Percentiles rank a stretch among this genome's conserved stretches.
Evolutionary conservation across 2,113 vertebrate species (phyloP).

Genomic region (Patagioenas fasciata): DNA sequence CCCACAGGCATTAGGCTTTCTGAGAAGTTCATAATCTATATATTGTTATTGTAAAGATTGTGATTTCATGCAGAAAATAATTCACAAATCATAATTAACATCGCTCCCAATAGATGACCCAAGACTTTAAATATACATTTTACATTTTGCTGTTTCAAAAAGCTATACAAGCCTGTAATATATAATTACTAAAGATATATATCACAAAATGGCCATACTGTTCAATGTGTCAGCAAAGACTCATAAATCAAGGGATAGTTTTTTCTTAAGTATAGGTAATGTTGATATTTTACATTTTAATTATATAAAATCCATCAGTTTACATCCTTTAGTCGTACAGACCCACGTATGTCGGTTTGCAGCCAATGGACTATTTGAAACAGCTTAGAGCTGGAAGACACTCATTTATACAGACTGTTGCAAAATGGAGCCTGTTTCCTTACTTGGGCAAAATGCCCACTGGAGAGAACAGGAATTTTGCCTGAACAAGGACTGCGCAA

Average conservation of each 20-base stretch:
- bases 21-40: conserved; percentile 66
- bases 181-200: conserved; percentile 4
- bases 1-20: conserved; percentile 61
- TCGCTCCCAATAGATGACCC: neutral
- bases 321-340: neutral
- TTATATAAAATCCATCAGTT: neutral
- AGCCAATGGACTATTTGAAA: neutral
- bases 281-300: neutral
- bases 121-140: conserved; percentile 46
- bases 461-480: conserved; percentile 11
- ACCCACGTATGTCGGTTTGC: neutral
- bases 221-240: conserved; percentile 30
- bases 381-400: neutral
- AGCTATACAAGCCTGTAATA: conserved; percentile 26
- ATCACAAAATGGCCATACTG: neutral
- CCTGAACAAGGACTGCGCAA: neutral
- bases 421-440: conserved; percentile 8
- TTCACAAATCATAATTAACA: conserved; percentile 66
- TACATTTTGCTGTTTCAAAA: conserved; percentile 37
- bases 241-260: neutral
- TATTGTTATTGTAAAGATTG: conserved; percentile 68
- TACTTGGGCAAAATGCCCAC: conserved; percentile 16
- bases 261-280: neutral
- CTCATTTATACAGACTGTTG: neutral
- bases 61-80: conserved; percentile 66